Base-by-base conservation (phyloP, 2,113 vertebrate genomes). In the Gavialis gangeticus region DNA sequence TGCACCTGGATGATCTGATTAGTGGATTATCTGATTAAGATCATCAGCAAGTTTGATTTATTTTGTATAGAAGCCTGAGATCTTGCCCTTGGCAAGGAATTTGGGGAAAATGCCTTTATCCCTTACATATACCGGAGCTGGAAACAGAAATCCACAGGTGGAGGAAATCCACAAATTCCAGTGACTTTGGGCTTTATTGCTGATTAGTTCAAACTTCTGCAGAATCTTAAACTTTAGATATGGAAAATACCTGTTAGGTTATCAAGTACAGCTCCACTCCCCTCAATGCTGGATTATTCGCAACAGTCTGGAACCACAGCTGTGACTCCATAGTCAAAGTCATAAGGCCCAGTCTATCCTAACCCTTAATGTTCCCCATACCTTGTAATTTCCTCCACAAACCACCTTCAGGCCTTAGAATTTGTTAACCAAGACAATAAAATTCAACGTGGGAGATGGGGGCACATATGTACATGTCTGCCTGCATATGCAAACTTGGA, bases 311-410 rank as follows among this genome's bases (percentile, higher is more conserved):
- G 63, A 67, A 19, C 18, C n/a, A 82, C 37, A 9, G 4, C 58
- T 69, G 27, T 59, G 34, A 85, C n/a, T 67, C n/a, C n/a, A 30
- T 67, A 67, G 66, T 67, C 19, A 30, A 67, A 67, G 66, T 79
- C 60, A 75, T n/a, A 87, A 85, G 87, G 81, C 25, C 15, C 67
- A 37, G 88, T 89, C 46, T 75, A 2, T 75, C 88, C 76, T 30
- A 84, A 93, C 37, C 15, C 55, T 8, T 79, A 7, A 4, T 67
- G 59, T 59, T 92, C 54, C 66, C 46, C 84, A 7, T 57, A 30
- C 12, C 64, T 78, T 82, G 81, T 78, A 89, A 63, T 85, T 77
- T 67, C 10, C 78, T 82, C 19, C 57, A 59, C 62, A 91, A 94
- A 28, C 14, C 10, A 92, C 62, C 34, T 75, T 64, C 2, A 3